Percentiles rank a stretch among this genome's conserved stretches.
Evolutionary conservation across 2,113 vertebrate genomes (phyloP).

Genomic region (Chlamydotis undulata): DNA sequence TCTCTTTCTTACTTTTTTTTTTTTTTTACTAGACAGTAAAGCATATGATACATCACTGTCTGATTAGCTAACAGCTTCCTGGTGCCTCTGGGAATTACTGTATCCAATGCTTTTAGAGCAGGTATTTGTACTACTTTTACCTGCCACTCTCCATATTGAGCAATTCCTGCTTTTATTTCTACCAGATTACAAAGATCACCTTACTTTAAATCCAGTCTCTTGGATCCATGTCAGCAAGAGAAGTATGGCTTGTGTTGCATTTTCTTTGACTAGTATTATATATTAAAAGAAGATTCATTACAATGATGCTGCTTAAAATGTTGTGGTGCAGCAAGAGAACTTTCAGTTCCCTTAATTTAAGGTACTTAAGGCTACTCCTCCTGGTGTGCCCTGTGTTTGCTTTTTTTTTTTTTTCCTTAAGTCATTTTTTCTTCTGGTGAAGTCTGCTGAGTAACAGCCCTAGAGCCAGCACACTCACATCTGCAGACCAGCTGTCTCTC

Average conservation of each 20-base stretch:
- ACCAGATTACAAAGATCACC: background rate
- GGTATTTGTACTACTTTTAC: background rate
- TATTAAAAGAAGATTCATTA: constrained; percentile 37
- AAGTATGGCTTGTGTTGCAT: background rate
- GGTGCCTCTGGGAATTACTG: background rate
- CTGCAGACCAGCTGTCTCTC: background rate
- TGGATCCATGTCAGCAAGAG: background rate
- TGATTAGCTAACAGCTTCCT: constrained; percentile 26
- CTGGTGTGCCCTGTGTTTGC: background rate
- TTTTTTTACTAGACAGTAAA: background rate
- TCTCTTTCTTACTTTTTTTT: background rate
- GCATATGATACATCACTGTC: background rate
- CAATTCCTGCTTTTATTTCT: constrained; percentile 8
- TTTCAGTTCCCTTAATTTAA: background rate
- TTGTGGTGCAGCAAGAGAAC: background rate
- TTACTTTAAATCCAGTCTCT: background rate
- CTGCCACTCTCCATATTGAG: background rate
- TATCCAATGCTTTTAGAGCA: background rate
- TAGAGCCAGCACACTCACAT: background rate
- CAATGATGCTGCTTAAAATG: background rate
- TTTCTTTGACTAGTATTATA: background rate
- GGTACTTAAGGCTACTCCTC: background rate
- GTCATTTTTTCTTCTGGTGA: constrained; percentile 1
- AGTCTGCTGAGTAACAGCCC: background rate
- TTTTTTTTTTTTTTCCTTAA: background rate